These are phyloP conservation scores for Diadema setosum DNA, from an alignment of 35 echinoderm and acorn worm species.

Conservation along the genomic window DNA sequence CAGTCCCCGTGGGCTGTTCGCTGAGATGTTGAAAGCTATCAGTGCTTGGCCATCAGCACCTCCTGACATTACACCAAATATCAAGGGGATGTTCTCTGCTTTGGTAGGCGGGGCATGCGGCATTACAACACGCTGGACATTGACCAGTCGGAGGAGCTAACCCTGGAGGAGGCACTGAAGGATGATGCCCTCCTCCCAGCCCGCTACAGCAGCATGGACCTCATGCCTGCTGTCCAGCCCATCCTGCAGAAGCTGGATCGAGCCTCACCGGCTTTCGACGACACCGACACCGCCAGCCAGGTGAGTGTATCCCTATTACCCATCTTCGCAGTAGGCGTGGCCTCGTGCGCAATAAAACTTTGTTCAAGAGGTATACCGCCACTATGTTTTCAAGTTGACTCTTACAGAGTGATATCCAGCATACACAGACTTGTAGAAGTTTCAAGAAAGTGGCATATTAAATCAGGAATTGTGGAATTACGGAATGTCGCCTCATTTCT, in stretches of 20 bases:
- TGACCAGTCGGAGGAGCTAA: neutral
- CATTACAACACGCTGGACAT: neutral
- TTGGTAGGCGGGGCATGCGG: neutral
- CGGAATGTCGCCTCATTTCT: no score
- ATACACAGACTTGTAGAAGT: no score
- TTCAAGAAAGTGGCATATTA: no score
- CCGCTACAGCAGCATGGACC: conserved; percentile 7
- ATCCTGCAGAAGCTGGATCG: neutral
- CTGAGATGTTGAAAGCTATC: neutral
- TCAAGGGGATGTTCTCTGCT: neutral
- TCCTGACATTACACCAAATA: neutral
- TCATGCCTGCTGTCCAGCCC: neutral
- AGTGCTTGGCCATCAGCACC: neutral
- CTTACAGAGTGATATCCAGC: no score
- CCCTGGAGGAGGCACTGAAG: neutral
- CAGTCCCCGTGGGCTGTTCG: neutral
- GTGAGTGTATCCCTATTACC: no score
- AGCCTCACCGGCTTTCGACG: neutral
- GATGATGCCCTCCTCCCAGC: neutral
- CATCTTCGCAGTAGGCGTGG: no score
- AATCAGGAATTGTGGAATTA: no score
- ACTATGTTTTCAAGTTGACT: no score
- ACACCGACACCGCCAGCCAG: no score
- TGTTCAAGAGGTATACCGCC: no score
- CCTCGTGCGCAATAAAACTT: no score